Percentiles rank a stretch among this genome's conserved stretches.
Evolutionary conservation across 2,888 invertebrate genomes (phyloP).

Genomic region (Limnephilus auricula): DNA sequence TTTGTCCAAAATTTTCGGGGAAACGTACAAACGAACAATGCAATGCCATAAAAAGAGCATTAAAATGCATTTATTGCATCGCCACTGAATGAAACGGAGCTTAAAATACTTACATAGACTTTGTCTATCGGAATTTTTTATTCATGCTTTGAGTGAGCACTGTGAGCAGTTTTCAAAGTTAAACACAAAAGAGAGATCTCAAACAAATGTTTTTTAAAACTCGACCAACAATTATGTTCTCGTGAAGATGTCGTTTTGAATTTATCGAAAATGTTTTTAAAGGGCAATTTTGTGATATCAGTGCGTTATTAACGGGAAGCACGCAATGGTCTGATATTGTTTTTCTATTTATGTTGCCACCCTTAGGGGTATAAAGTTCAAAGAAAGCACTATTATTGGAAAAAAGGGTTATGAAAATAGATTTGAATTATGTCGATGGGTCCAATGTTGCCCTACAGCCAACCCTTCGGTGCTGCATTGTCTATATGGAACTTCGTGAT

Average conservation of each 20-base stretch:
- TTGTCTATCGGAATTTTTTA: not conserved
- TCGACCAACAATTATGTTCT: not conserved
- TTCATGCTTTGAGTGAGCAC: not conserved
- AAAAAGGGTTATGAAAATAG: not conserved
- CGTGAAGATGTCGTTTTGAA: not conserved
- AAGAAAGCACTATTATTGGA: not conserved
- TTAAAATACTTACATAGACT: not conserved
- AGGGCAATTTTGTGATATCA: not conserved
- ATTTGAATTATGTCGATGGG: not conserved
- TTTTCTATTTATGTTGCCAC: not conserved
- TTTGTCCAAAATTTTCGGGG: not conserved
- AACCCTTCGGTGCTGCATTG: not conserved
- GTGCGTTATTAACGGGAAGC: not conserved
- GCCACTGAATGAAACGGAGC: not conserved
- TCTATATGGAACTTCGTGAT: not conserved
- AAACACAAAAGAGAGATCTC: no score
- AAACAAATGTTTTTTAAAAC: no score
- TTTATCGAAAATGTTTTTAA: not conserved
- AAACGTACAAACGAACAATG: not conserved
- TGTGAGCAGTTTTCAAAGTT: not conserved
- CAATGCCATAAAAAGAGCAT: not conserved
- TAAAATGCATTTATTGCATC: not conserved
- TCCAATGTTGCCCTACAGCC: not conserved
- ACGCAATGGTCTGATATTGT: not conserved
- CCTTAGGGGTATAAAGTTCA: not conserved